These are phyloP conservation scores for Bombus vancouverensis DNA, from an alignment of 1,140 invertebrate species.

Conservation along the genomic window DNA sequence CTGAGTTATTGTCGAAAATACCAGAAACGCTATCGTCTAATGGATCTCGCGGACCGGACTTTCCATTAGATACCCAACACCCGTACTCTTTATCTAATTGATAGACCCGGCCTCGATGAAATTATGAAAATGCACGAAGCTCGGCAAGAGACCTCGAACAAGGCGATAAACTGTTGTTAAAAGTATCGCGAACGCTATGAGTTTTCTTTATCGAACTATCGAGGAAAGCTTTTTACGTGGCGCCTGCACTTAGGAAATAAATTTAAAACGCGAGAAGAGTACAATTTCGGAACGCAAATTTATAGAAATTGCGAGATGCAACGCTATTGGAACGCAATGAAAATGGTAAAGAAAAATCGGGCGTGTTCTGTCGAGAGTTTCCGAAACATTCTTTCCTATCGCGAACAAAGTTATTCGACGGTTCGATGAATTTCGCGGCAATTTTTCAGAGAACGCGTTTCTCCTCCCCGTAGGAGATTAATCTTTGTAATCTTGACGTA, in stretches of 20 bases:
- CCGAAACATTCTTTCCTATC: too few species aligned
- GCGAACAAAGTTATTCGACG: not conserved
- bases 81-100: constrained; percentile 21
- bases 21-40: constrained; percentile 48
- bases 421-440: constrained; percentile 24
- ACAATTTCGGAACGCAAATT: not conserved
- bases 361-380: too few species aligned
- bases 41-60: constrained; percentile 41
- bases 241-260: too few species aligned
- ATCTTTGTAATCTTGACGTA: constrained; percentile 53
- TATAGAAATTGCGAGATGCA: not conserved
- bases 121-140: constrained; percentile 6
- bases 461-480: not conserved
- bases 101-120: constrained; percentile 11
- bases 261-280: too few species aligned
- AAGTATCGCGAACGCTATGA: not conserved
- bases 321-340: too few species aligned
- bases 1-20: constrained; percentile 48
- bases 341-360: too few species aligned
- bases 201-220: not conserved
- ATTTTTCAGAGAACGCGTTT: constrained; percentile 29
- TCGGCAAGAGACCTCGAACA: not conserved
- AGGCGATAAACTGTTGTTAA: constrained; percentile 19
- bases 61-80: constrained; percentile 29
- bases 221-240: not conserved